Percentiles rank a stretch among this genome's conserved stretches.
Evolutionary conservation across 2,113 vertebrate genomes (phyloP).

Genomic region (Aramus guarauna): DNA sequence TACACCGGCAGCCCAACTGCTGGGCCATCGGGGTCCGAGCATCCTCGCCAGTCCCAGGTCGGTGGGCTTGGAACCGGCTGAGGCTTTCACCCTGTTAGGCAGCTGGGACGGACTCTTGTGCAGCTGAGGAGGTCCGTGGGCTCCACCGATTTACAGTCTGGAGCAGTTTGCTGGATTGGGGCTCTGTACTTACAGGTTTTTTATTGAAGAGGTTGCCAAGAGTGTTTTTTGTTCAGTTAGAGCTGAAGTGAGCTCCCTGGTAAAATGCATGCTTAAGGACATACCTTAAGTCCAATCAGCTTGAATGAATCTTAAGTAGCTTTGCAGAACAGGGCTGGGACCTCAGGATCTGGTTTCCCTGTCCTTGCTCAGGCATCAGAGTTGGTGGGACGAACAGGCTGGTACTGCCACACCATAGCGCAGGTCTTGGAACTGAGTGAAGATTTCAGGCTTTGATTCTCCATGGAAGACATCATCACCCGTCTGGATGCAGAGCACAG

Average conservation of each 20-base stretch:
- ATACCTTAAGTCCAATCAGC: background rate
- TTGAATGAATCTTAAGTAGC: background rate
- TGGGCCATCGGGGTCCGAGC: fast-evolving
- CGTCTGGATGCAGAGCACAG: background rate
- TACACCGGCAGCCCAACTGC: too few species aligned
- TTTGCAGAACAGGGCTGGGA: background rate
- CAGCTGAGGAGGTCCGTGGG: background rate
- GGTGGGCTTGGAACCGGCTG: background rate
- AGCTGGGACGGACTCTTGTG: background rate
- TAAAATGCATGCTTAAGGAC: background rate
- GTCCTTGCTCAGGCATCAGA: background rate
- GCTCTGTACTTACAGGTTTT: background rate
- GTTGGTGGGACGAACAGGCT: fast-evolving
- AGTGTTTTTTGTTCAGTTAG: background rate
- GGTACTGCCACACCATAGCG: fast-evolving
- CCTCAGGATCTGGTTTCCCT: background rate
- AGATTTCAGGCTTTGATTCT: background rate
- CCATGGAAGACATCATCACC: background rate
- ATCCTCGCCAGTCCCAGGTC: background rate
- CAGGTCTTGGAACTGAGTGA: background rate
- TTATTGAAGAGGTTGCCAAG: background rate
- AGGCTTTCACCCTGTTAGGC: background rate
- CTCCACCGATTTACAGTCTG: background rate
- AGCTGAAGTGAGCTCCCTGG: background rate
- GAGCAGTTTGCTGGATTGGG: background rate